Evolutionary conservation across 2,113 vertebrate species (phyloP), one percentile per base, ranked within the genome.

Genomic region (Geococcyx californianus): DNA sequence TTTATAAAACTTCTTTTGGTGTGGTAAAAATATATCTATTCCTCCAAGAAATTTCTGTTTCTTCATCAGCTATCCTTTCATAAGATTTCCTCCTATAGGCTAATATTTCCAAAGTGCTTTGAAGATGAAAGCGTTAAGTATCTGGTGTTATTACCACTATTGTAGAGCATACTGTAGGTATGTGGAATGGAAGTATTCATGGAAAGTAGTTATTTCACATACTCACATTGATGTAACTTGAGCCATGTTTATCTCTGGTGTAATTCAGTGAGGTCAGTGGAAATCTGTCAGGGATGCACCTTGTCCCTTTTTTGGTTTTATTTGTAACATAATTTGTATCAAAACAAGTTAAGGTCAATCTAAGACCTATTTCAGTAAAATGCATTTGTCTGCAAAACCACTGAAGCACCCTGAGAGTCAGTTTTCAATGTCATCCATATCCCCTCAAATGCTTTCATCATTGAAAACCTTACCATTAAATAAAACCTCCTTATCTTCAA

Each of bases 1-100:
- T 85, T 87, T 87, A 28, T 64, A n/a, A 36, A 91, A 87, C 10
- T 51, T 83, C 3, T n/a, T 90, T 79, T 80, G 45, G 16, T 67
- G 19, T 47, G 33, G 85, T 31, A 54, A 69, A 75, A 60, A 23
- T 8, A 21, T 66, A 11, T 59, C 36, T 91, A 26, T 51, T 69
- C 38, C 66, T 74, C 34, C 55, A 74, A 80, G 67, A 95, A 91
- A 77, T 76, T 83, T 96, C 26, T 84, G 34, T 68, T 94, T 89
- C 60, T 85, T 96, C 68, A 74, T 94, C 64, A 92, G 29, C 33
- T 75, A 19, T 84, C 8, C 44, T 82, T 91, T 79, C 3, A 1
- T 44, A 19, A 72, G 58, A 64, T 17, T 90, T 93, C 79, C 33
- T 90, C 13, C 74, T 86, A 42, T 55, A 77, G 69, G 55, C 8